Conservation (phyloP, 2,888 invertebrate species). For the Chromoteleia sp. region DNA sequence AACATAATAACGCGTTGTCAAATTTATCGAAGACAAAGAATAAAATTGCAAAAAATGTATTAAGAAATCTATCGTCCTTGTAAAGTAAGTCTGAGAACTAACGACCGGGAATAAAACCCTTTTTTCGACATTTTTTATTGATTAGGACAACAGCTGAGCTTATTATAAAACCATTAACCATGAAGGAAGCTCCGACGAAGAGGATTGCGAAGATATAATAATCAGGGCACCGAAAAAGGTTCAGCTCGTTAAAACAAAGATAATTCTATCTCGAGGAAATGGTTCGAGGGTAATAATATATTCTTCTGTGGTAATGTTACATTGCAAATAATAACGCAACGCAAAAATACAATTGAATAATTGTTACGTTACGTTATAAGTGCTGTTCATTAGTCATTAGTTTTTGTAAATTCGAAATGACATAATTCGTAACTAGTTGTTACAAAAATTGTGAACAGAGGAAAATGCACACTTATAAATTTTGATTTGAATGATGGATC, state of each 20-base stretch:
- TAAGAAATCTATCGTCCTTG: slow-evolving; percentile 54
- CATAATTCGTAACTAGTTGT: slow-evolving; percentile 1
- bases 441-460: background rate
- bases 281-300: slow-evolving; percentile 55
- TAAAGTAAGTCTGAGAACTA: slow-evolving; percentile 55
- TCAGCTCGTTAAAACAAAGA: slow-evolving; percentile 68
- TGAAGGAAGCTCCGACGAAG: slow-evolving; percentile 36
- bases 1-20: slow-evolving; percentile 15
- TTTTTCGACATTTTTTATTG: slow-evolving; percentile 65
- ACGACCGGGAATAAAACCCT: slow-evolving; percentile 70
- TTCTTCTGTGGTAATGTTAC: slow-evolving; percentile 27
- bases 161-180: slow-evolving; percentile 79
- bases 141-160: slow-evolving; percentile 75
- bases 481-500: too few species aligned
- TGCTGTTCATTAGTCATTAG: slow-evolving; percentile 14
- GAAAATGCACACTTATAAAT: background rate
- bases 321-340: slow-evolving; percentile 27
- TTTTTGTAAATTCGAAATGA: slow-evolving; percentile 5
- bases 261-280: slow-evolving; percentile 64
- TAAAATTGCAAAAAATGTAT: slow-evolving; percentile 31
- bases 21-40: slow-evolving; percentile 37
- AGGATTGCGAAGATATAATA: slow-evolving; percentile 66
- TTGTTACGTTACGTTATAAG: slow-evolving; percentile 6
- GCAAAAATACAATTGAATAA: slow-evolving; percentile 43
- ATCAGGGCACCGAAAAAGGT: slow-evolving; percentile 66